Base-by-base conservation (phyloP, 1,140 invertebrate genomes). In the Bombus fervidus region DNA sequence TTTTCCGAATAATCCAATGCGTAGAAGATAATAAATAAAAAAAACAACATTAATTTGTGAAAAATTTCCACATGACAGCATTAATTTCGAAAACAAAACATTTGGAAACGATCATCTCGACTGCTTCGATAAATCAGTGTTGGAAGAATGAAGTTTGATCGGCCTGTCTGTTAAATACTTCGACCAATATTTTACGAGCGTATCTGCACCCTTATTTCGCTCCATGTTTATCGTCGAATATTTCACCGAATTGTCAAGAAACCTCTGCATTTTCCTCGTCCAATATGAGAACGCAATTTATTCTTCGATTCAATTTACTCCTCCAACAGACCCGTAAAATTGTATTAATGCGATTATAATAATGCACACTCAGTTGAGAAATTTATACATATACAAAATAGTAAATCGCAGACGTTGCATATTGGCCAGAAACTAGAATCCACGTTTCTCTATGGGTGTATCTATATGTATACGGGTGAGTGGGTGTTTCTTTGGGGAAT, bases 301-400 rank as follows among this genome's bases (percentile, higher is more conserved):
- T 43, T 25, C 41, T 43, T 25, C 41, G 34, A 79, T 79, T 79
- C 41, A 62, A 79, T 79, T 79, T 79, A 68, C 62, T 18, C 62
- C n/a, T 31, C 3, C 13, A 34, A 34, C 77, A 34, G 10, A 28
- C 2, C 13, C 41, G 59, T 79, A 66, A 25, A 79, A 8, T 34
- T 31, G 39, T 34, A 41, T 79, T 79, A 66, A 79, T 47, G 13
- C 77, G 39, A 79, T 79, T 79, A 62, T 47, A 79, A 68, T 66
- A 79, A 79, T 59, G 74, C 9, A 76, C 25, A 9, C 25, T 13
- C 4, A 59, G 59, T 39, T 69, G 15, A 25, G 15, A 39, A 53
- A 80, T 69, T 47, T 80, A 79, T 66, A 34, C 62, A 3, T 31
- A 66, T 39, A 18, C 34, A 31, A 69, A 41, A 9, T 47, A 53